phyloP scores from a whole-genome alignment of 2,888 invertebrate genomes.

The Gymnocheta viridis region DNA sequence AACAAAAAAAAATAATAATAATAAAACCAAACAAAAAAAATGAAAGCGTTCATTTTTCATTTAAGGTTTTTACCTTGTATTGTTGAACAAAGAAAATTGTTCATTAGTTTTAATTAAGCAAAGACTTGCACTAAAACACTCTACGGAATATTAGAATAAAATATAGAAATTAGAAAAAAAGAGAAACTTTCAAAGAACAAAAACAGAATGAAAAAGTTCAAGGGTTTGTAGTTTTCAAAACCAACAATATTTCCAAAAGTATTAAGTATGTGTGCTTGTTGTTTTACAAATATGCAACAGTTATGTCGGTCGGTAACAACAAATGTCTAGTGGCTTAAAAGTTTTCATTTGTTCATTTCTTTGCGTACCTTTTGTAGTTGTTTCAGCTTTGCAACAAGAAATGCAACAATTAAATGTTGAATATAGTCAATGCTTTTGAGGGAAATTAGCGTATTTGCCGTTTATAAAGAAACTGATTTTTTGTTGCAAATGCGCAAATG shows the following conservation, averaged over 20 bases:
- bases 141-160: slow-evolving; percentile 37
- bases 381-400: neutral
- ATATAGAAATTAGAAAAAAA: slow-evolving; percentile 45
- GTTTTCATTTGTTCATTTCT: slow-evolving; percentile 38
- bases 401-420: slow-evolving; percentile 55
- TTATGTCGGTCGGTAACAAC: neutral
- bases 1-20: neutral
- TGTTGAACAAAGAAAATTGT: slow-evolving; percentile 58
- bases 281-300: slow-evolving; percentile 52
- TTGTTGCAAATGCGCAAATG: too few relatives aligned
- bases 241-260: slow-evolving; percentile 10
- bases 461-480: neutral
- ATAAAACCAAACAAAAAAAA: slow-evolving; percentile 9
- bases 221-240: slow-evolving; percentile 39
- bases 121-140: slow-evolving; percentile 32
- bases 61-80: slow-evolving; percentile 49
- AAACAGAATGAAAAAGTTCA: slow-evolving; percentile 50
- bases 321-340: slow-evolving; percentile 42
- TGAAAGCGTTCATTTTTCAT: slow-evolving; percentile 34
- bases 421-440: slow-evolving; percentile 14
- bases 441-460: neutral
- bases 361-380: neutral
- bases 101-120: slow-evolving; percentile 67
- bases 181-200: neutral
- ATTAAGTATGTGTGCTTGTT: neutral